These are phyloP conservation scores for Atta cephalotes DNA, from an alignment of 1,140 invertebrate genomes.

Conservation along the genomic window DNA sequence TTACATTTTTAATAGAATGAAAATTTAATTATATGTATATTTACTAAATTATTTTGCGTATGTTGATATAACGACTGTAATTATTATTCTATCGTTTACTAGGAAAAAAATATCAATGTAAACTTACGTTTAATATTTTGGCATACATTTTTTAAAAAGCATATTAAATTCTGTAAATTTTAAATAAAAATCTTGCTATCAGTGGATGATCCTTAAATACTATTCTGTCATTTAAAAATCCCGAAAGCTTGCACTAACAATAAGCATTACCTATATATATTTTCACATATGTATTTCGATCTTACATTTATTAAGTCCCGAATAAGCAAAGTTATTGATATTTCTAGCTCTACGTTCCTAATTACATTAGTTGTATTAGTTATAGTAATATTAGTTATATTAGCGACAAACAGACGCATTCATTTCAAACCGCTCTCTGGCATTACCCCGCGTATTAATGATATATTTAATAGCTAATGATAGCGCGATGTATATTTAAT, in stretches of 20 bases:
- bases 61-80: not conserved
- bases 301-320: slow-evolving; percentile 1
- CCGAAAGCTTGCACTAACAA: not conserved
- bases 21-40: not conserved
- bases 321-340: slow-evolving; percentile 20
- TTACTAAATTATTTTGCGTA: not conserved
- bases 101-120: not conserved
- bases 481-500: slow-evolving; percentile 72
- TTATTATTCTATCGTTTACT: not conserved
- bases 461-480: slow-evolving; percentile 72
- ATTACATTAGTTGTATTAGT: slow-evolving; percentile 50
- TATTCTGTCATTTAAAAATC: not conserved
- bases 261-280: not conserved
- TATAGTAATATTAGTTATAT: slow-evolving; percentile 53
- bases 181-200: not conserved
- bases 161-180: not conserved
- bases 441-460: slow-evolving; percentile 65
- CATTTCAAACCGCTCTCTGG: slow-evolving; percentile 10
- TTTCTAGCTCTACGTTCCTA: not conserved
- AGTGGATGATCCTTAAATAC: not conserved
- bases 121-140: not conserved
- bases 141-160: not conserved
- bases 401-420: slow-evolving; percentile 21
- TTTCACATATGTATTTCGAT: not conserved
- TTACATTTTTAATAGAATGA: not conserved